Evolutionary conservation across 2,797 vertebrate genomes (phyloP), one percentile per base, ranked within the genome.

Genomic region (Gambusia yucatana): DNA sequence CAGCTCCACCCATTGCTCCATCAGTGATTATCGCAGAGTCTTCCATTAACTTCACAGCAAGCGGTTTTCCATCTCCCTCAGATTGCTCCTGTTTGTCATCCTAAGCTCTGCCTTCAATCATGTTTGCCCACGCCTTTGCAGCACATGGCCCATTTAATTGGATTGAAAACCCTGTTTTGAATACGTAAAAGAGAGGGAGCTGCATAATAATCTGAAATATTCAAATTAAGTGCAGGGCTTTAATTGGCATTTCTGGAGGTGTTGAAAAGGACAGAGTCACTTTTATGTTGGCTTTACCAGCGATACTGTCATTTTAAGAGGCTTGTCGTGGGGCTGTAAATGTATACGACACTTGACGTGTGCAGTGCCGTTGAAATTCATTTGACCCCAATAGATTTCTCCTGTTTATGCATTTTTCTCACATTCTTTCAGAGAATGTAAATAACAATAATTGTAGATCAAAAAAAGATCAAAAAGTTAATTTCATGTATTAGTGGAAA

Each of bases 71-170:
- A 91, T 91, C 90, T 93, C 82, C 82, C 86, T 90, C 89, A 91
- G 94, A 94, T 94, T 95, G 94, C 88, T 91, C 95, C 93, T 95
- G 93, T 95, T 95, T 95, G 94, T 95, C 93, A 92, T 94, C 90
- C 91, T 94, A 93, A 94, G 93, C 94, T 93, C 91, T 90, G 94
- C 91, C 90, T 95, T 95, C 91, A 88, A 92, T 92, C 93, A 88
- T 95, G 93, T 95, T 95, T 96, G 94, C 95, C 90, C 81, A 92
- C 89, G 91, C 92, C 94, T 95, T 94, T 93, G 92, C 92, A 94
- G 91, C 91, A 92, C 92, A 93, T 94, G 93, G 94, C 90, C 92
- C 92, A 85, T 95, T 95, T 94, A 95, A 94, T 95, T 94, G 94
- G 93, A 95, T 94, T 91, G 93, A 92, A 91, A 94, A 92, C 86